Base-by-base conservation (phyloP, 2,797 vertebrate genomes). In the Trachurus trachurus region DNA sequence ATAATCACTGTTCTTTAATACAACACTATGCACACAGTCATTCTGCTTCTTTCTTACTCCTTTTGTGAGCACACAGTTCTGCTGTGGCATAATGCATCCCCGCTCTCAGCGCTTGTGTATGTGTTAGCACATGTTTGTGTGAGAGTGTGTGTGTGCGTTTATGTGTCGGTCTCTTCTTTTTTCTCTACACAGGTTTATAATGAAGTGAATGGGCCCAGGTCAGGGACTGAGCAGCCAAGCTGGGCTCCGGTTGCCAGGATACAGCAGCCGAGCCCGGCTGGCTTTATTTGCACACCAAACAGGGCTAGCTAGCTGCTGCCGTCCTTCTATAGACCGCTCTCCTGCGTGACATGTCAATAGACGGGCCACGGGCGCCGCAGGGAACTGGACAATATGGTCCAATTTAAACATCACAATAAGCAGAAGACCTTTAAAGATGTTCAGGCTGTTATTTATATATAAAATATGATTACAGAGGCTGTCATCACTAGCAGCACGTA, bases 201-300 rank as follows among this genome's bases (percentile, higher is more conserved):
- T 95, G 93, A 97, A 95, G 95, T 95, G 93, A 95, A 95, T 95
- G 90, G 93, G 88, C 90, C 90, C 92, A 87, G 94, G 94, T 92
- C 90, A 94, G 93, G 93, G 93, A 93, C 94, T 94, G 87, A 94
- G 90, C 71, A 91, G 89, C 91, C 60, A 89, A 88, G 92, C 92
- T 81, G 71, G 49, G 92, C 92, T 94, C 68, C 47, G 72, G 95
- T 97, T 97, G 96, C 96, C 93, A 79, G 93, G 96, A 96, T 95
- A 96, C 96, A 63, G 89, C 75, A 90, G 86, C 77, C 16, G 90
- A 90, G 94, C 90, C 90, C 71, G 90, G 70, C 71, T 86, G 89
- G 91, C 64, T 78, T 52, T 96, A 93, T 97, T 96, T 96, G 95
- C 94, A 92, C 94, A 94, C 92, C 89, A 93, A 92, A 95, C 92